Conservation (phyloP, 2,888 invertebrate species). For the Acronicta psi region DNA sequence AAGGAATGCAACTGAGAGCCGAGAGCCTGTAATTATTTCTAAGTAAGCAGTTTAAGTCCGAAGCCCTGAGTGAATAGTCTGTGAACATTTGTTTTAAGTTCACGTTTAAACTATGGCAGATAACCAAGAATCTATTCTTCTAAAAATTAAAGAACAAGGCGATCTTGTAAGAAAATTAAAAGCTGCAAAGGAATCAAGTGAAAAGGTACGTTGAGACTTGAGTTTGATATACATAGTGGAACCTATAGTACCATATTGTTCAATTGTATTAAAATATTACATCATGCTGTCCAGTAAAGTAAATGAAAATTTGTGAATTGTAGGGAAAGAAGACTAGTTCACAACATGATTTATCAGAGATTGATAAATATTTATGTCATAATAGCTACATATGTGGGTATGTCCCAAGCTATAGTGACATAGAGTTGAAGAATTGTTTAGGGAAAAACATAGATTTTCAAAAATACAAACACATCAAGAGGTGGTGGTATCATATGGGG, state of each 20-base stretch:
- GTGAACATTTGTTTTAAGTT: slow-evolving; percentile 40
- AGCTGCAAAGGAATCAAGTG: slow-evolving; percentile 93
- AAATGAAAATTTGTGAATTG: slow-evolving; percentile 60
- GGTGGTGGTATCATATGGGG: slow-evolving; percentile 90
- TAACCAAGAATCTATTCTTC: slow-evolving; percentile 73
- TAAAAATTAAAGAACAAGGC: slow-evolving; percentile 91
- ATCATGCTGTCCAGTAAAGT: slow-evolving; percentile 61
- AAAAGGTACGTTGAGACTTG: slow-evolving; percentile 88
- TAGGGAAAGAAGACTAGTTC: slow-evolving; percentile 70
- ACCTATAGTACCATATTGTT: slow-evolving; percentile 29
- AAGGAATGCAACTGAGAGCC: slow-evolving; percentile 71
- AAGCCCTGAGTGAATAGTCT: slow-evolving; percentile 54
- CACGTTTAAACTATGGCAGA: slow-evolving; percentile 74
- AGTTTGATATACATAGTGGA: slow-evolving; percentile 2
- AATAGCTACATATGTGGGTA: slow-evolving; percentile 90
- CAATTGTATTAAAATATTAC: slow-evolving; percentile 52
- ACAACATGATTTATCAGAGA: slow-evolving; percentile 69
- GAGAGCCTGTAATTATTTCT: slow-evolving; percentile 71
- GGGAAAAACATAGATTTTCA: slow-evolving; percentile 71
- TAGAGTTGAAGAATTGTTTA: slow-evolving; percentile 74
- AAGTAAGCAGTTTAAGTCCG: slow-evolving; percentile 66
- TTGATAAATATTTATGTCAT: slow-evolving; percentile 83
- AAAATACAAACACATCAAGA: slow-evolving; percentile 83
- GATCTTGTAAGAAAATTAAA: slow-evolving; percentile 95
- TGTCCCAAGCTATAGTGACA: slow-evolving; percentile 86